A percentile compares a stretch with the other conserved stretches of the same genome.
Evolutionary conservation across 2,113 vertebrate species (phyloP).

Genomic region (Phrynocephalus versicolor): DNA sequence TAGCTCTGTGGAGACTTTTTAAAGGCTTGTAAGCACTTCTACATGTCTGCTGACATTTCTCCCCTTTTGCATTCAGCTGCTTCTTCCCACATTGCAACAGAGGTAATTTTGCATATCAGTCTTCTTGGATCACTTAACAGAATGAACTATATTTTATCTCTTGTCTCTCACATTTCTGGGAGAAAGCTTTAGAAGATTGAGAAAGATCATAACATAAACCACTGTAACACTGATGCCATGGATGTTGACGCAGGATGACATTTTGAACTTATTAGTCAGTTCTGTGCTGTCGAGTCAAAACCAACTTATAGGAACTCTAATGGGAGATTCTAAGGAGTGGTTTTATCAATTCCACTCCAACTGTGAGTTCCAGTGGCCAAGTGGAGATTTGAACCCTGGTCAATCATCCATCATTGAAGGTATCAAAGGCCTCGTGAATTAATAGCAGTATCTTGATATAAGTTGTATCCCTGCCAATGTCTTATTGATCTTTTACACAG

Average conservation of each 20-base stretch:
- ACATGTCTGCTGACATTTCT: neutral
- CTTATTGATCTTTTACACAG: neutral
- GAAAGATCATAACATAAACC: neutral
- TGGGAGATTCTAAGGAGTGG: too few species aligned
- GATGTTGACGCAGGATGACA: neutral
- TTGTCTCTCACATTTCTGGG: neutral
- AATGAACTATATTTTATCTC: neutral
- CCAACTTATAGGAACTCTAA: too few species aligned
- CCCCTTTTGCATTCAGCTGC: neutral
- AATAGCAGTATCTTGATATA: neutral
- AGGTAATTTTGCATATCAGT: neutral
- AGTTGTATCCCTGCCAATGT: neutral
- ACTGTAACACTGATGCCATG: neutral
- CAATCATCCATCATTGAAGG: neutral
- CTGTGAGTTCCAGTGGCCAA: too few species aligned
- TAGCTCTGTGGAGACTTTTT: neutral
- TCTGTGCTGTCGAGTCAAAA: too few species aligned
- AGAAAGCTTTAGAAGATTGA: neutral
- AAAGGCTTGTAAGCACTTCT: neutral
- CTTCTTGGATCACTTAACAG: neutral
- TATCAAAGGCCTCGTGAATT: neutral
- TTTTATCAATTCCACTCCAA: too few species aligned
- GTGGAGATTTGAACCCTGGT: too few species aligned
- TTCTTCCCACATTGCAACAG: neutral
- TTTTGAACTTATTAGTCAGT: neutral